Evolutionary conservation across 2,888 invertebrate species (phyloP).

Genomic region (Morpho achilles): DNA sequence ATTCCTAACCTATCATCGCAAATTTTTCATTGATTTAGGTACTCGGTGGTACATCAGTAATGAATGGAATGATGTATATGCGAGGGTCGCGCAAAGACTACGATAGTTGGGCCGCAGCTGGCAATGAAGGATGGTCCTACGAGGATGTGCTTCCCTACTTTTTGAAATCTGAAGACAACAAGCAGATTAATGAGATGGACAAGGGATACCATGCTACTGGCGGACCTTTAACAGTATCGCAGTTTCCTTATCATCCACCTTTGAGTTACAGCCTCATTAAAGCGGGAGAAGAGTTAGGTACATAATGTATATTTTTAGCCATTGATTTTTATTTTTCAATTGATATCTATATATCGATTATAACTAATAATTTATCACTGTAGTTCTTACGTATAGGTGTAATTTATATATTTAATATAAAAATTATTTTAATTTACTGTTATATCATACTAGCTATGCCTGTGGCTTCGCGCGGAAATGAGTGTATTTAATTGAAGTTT

Average conservation of each 20-base stretch:
- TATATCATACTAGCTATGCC: no score
- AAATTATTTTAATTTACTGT: no score
- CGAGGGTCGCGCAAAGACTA: slow-evolving; percentile 92
- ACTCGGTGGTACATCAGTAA: slow-evolving; percentile 93
- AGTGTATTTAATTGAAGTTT: no score
- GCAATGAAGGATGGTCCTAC: slow-evolving; percentile 94
- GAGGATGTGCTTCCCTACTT: slow-evolving; percentile 94
- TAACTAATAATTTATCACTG: no score
- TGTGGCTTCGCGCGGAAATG: no score
- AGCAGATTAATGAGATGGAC: slow-evolving; percentile 84
- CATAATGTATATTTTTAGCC: neutral
- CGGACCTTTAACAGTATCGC: slow-evolving; percentile 87
- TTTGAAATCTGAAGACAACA: slow-evolving; percentile 91
- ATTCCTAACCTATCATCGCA: no score
- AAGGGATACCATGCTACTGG: slow-evolving; percentile 87
- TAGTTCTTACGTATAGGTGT: no score
- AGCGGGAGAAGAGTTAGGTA: slow-evolving; percentile 88
- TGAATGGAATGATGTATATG: slow-evolving; percentile 98
- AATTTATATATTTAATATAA: no score
- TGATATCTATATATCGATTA: no score
- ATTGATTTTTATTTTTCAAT: no score
- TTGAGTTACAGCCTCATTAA: slow-evolving; percentile 87
- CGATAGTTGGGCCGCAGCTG: slow-evolving; percentile 91
- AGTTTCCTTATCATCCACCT: slow-evolving; percentile 92
- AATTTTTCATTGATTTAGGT: slow-evolving; percentile 70